Conservation (phyloP, 2,888 invertebrate species). For the Linnaemya vulpina region DNA sequence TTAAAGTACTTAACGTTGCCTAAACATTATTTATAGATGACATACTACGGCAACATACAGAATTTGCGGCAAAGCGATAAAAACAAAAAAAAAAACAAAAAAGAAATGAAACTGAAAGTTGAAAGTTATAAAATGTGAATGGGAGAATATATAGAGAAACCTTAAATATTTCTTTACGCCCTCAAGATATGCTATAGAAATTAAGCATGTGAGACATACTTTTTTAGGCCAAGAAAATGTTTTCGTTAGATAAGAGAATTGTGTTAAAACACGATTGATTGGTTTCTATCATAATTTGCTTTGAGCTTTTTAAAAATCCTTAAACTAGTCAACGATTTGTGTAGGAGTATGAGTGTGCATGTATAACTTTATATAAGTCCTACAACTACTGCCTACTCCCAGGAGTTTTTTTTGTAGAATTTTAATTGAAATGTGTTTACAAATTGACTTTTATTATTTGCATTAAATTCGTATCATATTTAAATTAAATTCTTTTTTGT, state of each 20-base stretch:
- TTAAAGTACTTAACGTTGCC: constrained; percentile 62
- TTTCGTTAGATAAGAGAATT: not conserved
- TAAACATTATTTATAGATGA: constrained; percentile 55
- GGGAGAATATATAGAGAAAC: not conserved
- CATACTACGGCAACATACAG: constrained; percentile 31
- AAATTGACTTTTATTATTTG: not conserved
- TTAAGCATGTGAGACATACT: not conserved
- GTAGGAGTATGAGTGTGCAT: too few species aligned
- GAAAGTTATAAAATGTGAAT: not conserved
- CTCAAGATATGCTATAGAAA: constrained; percentile 28
- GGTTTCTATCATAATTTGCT: not conserved
- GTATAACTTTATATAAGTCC: not conserved
- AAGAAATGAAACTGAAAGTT: constrained; percentile 39
- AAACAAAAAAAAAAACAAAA: too few species aligned
- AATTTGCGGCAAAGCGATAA: constrained; percentile 49
- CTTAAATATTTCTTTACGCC: constrained; percentile 8
- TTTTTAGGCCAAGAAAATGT: not conserved
- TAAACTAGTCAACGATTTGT: not conserved
- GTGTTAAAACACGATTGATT: not conserved
- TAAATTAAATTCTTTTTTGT: too few species aligned
- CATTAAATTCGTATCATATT: not conserved
- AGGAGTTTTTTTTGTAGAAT: not conserved
- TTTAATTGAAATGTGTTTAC: too few species aligned
- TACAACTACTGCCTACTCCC: not conserved
- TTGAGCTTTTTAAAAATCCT: not conserved